Percentiles rank a stretch among this genome's conserved stretches.
Conservation (phyloP, 2,797 vertebrate genomes). For the Margarornis squamiger region DNA sequence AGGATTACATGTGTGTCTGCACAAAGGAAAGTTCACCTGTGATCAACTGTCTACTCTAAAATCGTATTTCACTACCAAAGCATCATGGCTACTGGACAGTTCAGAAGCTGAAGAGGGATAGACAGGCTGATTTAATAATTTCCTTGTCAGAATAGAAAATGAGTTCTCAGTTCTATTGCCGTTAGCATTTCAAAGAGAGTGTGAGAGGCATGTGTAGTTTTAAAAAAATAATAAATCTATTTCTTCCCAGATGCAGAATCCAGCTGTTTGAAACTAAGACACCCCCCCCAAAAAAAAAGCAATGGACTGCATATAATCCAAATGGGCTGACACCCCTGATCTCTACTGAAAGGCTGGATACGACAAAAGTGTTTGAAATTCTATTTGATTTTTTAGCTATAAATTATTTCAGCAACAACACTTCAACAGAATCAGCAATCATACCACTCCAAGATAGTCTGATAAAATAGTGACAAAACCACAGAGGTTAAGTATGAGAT, state of each 20-base stretch:
- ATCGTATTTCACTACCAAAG: not conserved
- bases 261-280: not conserved
- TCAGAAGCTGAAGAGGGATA: not conserved
- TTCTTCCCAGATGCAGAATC: conserved; percentile 1
- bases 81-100: not conserved
- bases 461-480: not conserved
- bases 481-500: not conserved
- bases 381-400: not conserved
- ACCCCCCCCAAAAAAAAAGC: not conserved
- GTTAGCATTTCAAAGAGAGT: conserved; percentile 33
- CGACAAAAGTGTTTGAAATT: not conserved
- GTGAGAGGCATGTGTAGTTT: not conserved
- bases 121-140: not conserved
- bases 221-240: not conserved
- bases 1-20: not conserved
- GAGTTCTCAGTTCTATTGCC: not conserved
- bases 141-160: conserved; percentile 19
- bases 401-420: not conserved
- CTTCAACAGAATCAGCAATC: not conserved
- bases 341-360: not conserved
- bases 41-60: not conserved
- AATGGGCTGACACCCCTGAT: not conserved
- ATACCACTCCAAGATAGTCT: not conserved
- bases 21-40: not conserved
- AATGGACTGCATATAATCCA: fast-evolving